These are phyloP conservation scores for Falco concolor DNA, from an alignment of 2,797 vertebrate species.

Conservation along the genomic window DNA sequence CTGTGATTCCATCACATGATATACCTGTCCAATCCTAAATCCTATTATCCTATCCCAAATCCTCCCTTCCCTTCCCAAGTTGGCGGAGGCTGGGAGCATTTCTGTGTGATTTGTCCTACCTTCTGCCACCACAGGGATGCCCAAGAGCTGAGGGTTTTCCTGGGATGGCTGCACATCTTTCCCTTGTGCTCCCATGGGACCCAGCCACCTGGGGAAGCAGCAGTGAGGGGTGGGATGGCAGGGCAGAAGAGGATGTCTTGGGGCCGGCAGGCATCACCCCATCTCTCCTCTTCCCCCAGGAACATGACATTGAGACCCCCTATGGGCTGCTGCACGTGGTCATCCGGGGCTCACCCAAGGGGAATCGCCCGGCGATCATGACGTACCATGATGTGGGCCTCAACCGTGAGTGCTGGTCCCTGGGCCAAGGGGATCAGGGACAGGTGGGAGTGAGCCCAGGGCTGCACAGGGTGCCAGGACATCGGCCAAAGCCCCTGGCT, in stretches of 20 bases:
- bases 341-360: constrained; percentile 91
- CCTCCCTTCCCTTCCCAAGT: neutral
- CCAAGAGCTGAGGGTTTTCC: neutral
- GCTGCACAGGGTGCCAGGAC: neutral
- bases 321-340: constrained; percentile 94
- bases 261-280: neutral
- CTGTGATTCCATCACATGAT: neutral
- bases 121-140: neutral
- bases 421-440: neutral
- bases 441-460: neutral
- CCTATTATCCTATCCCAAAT: neutral
- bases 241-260: neutral
- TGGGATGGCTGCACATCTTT: neutral
- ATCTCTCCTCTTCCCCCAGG: constrained; percentile 73
- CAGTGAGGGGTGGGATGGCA: neutral
- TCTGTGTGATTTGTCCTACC: neutral
- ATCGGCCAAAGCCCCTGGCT: neutral
- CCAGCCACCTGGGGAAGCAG: neutral
- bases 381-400: constrained; percentile 97
- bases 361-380: constrained; percentile 92
- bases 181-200: neutral
- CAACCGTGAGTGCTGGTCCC: constrained; percentile 85
- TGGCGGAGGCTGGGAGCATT: neutral
- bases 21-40: neutral
- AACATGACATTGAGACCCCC: constrained; percentile 95